Base-by-base conservation (phyloP, 1,140 invertebrate genomes). In the Sinonovacula constricta region DNA sequence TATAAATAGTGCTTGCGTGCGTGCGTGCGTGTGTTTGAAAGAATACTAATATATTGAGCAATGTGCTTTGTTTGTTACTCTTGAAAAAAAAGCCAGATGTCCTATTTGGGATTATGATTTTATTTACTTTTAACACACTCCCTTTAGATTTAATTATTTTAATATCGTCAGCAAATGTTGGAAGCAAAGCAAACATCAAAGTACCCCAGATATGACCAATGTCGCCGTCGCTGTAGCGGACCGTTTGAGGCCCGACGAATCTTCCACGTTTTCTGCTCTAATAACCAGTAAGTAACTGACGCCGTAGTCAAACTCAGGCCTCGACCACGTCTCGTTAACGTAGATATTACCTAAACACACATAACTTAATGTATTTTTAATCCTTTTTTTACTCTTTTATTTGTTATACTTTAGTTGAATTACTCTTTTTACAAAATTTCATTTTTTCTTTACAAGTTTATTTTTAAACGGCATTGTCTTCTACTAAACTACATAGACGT, bases 281-380 rank as follows among this genome's bases (percentile, higher is more conserved):
- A 75, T 33, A 15, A 75, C 49, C n/a, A 75, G n/a, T 31, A 33
- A 45, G 34, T 75, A 65, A 18, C 36, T 57, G 15, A 75, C 28
- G 1, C 60, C 71, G 56, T 75, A 75, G 31, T 63, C 5, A 24
- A 75, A 75, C 30, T 26, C 7, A 12, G 71, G 60, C 26, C 31
- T 36, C 33, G 1, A 18, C 71, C 71, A 75, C 15, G 59, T 54
- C 60, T 75, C 71, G 31, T 75, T 75, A 0, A 72, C 70, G 30
- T 72, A 72, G 22, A 72, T 72, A 45, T 72, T 72, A 5, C 70
- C 70, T 72, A 22, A 22, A n/a, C n/a, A n/a, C n/a, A n/a, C n/a
- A n/a, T n/a, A n/a, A n/a, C n/a, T n/a, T n/a, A n/a, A n/a, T n/a
- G n/a, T n/a, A n/a, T n/a, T n/a, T n/a, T n/a, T n/a, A n/a, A n/a